Base-by-base conservation (phyloP, 2,888 invertebrate genomes). In the Loripinus fragilis region DNA sequence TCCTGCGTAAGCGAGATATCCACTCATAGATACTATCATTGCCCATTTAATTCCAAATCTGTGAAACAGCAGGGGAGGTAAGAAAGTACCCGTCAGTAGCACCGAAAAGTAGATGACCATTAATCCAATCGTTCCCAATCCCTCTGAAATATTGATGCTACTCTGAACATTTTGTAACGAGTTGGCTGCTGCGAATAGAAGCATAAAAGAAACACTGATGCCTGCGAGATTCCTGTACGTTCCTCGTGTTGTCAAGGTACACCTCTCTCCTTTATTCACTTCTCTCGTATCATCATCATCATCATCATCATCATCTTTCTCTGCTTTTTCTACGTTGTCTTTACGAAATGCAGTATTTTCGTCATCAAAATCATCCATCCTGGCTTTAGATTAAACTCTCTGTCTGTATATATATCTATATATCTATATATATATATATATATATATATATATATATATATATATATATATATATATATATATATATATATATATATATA, bases 101-200 rank as follows among this genome's bases (percentile, higher is more conserved):
- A 20, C 28, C 7, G 38, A 65, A 7, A 35, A 7, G 20, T 65
- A 65, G n/a, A 65, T n/a, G 8, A 65, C 41, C 23, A 35, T 41
- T 33, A 65, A 28, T 38, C 65, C 35, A 15, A 33, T n/a, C 1
- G 35, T 2, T 3, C 65, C 65, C 3, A 65, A n/a, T 2, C 65
- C 65, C 8, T 28, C 65, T 20, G 65, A 5, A n/a, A 38, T n/a
- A 23, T 65, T 65, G 3, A 65, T 10, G 23, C 38, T 65, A 65
- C 65, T 65, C 23, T 65, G 65, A 30, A 65, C 35, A n/a, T 23
- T 35, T 65, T 35, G 25, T 33, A 65, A 28, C 2, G 65, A 65
- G 8, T 3, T 20, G n/a, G 5, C 20, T n/a, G 35, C 65, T 5
- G 65, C 28, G 23, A 65, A 65, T 10, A 65, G n/a, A 7, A 30